Conservation (phyloP, 2,113 vertebrate genomes). For the Xyrauchen texanus region DNA sequence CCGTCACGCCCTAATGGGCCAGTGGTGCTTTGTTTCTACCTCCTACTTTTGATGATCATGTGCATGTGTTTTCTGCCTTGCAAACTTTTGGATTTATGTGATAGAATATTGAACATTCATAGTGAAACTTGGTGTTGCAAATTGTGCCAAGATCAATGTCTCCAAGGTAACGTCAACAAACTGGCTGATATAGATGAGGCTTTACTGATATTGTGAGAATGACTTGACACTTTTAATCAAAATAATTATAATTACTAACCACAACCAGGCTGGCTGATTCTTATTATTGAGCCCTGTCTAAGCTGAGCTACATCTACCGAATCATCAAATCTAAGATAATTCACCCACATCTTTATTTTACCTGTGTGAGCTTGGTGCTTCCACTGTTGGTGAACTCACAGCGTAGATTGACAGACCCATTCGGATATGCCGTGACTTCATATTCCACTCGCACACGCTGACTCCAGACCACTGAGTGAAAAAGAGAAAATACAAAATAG, state of each 20-base stretch:
- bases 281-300: no score
- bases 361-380: slow-evolving; percentile 73
- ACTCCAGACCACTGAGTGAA: slow-evolving; percentile 53
- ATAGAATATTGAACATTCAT: no score
- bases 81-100: no score
- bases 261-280: no score
- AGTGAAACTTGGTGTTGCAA: no score
- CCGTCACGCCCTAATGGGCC: no score
- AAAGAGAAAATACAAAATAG: not conserved
- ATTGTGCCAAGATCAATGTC: no score
- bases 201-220: not conserved
- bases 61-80: not conserved
- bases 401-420: slow-evolving; percentile 64
- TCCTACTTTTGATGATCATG: no score
- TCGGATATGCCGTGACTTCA: slow-evolving; percentile 71
- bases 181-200: no score
- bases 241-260: no score
- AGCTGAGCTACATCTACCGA: not conserved
- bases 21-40: no score
- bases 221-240: not conserved
- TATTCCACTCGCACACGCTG: slow-evolving; percentile 70
- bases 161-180: no score
- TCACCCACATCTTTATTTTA: slow-evolving; percentile 22
- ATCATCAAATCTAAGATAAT: not conserved
- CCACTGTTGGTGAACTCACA: slow-evolving; percentile 68